Conservation (phyloP, 2,797 vertebrate species). For the Sebastes matsubarae region DNA sequence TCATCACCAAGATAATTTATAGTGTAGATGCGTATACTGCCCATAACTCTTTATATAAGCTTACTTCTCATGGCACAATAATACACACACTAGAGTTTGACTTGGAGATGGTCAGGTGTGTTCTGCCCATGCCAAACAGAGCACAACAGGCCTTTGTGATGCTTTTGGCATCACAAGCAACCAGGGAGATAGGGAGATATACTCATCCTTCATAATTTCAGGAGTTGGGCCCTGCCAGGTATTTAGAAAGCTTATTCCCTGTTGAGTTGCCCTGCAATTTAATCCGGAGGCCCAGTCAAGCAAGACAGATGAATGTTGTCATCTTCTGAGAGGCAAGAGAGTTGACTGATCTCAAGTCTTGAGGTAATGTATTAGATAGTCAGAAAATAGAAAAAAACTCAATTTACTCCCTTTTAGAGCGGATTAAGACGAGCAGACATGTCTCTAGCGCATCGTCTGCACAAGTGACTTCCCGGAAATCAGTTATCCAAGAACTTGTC, state of each 20-base stretch:
- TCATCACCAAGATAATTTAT: conserved; percentile 1
- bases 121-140: conserved; percentile 16
- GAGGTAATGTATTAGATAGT: conserved; percentile 50
- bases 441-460: neutral
- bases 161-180: conserved; percentile 42
- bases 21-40: neutral
- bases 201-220: conserved; percentile 68
- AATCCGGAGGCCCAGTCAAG: conserved; percentile 66
- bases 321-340: conserved; percentile 56
- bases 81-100: conserved; percentile 34
- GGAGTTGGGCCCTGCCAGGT: conserved; percentile 55
- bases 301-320: conserved; percentile 75
- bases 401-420: conserved; percentile 51
- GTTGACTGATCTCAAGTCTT: conserved; percentile 60
- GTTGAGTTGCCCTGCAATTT: conserved; percentile 64
- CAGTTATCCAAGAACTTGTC: neutral
- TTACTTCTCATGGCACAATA: conserved; percentile 14
- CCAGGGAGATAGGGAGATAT: conserved; percentile 23
- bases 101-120: conserved; percentile 22
- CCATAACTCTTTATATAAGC: conserved; percentile 13
- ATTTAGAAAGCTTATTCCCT: conserved; percentile 57
- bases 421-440: conserved; percentile 33
- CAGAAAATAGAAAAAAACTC: conserved; percentile 31
- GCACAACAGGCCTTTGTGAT: conserved; percentile 44
- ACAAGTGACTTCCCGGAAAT: conserved; percentile 1